Conservation (phyloP, 2,888 invertebrate genomes). For the Ctenicera cuprea region DNA sequence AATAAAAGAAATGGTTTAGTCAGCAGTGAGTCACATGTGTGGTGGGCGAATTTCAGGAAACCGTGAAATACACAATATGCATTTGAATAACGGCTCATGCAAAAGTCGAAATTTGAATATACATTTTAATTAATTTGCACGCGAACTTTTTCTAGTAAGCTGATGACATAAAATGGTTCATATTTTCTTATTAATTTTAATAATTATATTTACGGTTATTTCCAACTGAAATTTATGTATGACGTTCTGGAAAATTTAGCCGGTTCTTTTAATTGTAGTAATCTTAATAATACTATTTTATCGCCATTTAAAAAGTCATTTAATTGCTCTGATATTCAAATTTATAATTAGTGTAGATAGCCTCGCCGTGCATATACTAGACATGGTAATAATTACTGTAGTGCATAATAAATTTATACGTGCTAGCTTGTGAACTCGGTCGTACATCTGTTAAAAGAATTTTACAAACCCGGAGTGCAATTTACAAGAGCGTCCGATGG, state of each 20-base stretch:
- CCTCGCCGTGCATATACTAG: constrained; percentile 13
- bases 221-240: background rate
- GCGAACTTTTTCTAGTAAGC: constrained; percentile 16
- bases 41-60: constrained; percentile 26
- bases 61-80: constrained; percentile 16
- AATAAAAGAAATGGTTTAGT: constrained; percentile 57
- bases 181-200: background rate
- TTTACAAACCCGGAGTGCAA: constrained; percentile 34
- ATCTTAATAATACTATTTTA: constrained; percentile 6
- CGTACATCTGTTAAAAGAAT: constrained; percentile 33
- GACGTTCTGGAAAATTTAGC: background rate
- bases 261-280: background rate
- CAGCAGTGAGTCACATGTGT: constrained; percentile 29
- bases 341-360: constrained; percentile 35
- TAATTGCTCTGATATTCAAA: constrained; percentile 36
- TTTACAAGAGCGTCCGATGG: constrained; percentile 52
- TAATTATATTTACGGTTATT: background rate
- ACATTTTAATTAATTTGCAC: constrained; percentile 37
- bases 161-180: background rate
- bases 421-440: constrained; percentile 23
- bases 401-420: constrained; percentile 31
- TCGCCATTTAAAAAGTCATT: constrained; percentile 30
- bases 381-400: constrained; percentile 4
- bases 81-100: constrained; percentile 19
- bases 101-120: constrained; percentile 24